A percentile compares a stretch with the other conserved stretches of the same genome.
phyloP scores from a whole-genome alignment of 2,113 vertebrate species.

The Ctenodactylus gundi region DNA sequence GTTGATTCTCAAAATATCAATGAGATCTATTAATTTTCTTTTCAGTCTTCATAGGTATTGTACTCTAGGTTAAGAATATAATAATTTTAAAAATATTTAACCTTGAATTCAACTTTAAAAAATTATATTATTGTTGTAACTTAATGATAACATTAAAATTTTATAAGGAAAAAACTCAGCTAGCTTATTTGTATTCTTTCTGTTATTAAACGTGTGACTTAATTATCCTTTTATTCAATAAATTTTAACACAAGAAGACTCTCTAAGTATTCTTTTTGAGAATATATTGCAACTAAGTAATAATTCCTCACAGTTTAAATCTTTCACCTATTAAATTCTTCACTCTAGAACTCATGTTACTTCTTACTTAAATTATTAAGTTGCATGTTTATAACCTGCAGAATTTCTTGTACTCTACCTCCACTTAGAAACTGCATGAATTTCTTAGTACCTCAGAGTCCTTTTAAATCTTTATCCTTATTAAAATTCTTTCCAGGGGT shows the following conservation, averaged over 20 bases:
- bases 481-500: neutral
- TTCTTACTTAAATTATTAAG: neutral
- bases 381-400: neutral
- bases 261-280: neutral
- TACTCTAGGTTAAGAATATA: neutral
- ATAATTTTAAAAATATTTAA: neutral
- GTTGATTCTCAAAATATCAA: neutral
- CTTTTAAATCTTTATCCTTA: neutral
- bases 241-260: neutral
- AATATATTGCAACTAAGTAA: neutral
- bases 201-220: neutral
- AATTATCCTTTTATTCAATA: neutral
- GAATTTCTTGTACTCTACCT: neutral
- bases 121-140: neutral
- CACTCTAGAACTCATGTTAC: neutral
- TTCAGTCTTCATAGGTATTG: too few relatives aligned
- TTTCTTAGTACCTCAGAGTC: neutral
- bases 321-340: neutral
- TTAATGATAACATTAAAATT: neutral
- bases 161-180: neutral
- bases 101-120: neutral
- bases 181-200: neutral
- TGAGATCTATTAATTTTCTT: neutral
- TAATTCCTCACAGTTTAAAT: neutral
- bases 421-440: neutral